These are phyloP conservation scores for Montipora capitata DNA, from an alignment of 92 coral and sea anemone species.

Conservation along the genomic window DNA sequence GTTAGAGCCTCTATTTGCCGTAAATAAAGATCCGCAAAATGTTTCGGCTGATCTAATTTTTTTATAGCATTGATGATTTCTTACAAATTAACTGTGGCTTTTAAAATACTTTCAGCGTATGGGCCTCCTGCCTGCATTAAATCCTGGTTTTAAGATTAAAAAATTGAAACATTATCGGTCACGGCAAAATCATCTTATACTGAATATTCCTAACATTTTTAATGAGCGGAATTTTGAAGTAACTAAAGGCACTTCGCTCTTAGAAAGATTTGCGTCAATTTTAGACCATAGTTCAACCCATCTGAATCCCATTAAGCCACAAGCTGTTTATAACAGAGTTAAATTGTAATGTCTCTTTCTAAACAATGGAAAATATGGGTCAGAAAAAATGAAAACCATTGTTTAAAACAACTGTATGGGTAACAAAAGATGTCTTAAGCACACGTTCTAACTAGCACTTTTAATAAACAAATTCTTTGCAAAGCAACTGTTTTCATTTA, in stretches of 20 bases:
- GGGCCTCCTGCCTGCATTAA: conserved; percentile 45
- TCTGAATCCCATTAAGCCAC: conserved; percentile 26
- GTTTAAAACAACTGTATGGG: conserved; percentile 11
- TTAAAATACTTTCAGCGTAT: conserved; percentile 13
- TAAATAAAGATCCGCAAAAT: neutral
- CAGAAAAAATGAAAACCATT: conserved; percentile 38
- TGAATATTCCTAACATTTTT: neutral
- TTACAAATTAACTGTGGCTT: conserved; percentile 38
- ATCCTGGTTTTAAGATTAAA: conserved; percentile 39
- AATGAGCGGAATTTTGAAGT: neutral
- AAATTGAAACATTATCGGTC: conserved; percentile 11
- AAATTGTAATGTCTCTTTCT: conserved; percentile 32
- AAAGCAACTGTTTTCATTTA: neutral
- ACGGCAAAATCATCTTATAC: neutral
- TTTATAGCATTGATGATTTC: conserved; percentile 24
- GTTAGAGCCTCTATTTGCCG: neutral
- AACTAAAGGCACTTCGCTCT: neutral
- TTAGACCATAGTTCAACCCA: neutral
- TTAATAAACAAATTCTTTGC: conserved; percentile 12
- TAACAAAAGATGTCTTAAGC: conserved; percentile 34
- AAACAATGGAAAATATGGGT: conserved; percentile 18
- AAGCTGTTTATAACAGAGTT: conserved; percentile 45
- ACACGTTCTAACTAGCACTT: conserved; percentile 7
- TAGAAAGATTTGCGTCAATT: neutral
- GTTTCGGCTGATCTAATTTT: conserved; percentile 12